Evolutionary conservation across 2,797 vertebrate species (phyloP).

Genomic region (Anolis apletophallus): DNA sequence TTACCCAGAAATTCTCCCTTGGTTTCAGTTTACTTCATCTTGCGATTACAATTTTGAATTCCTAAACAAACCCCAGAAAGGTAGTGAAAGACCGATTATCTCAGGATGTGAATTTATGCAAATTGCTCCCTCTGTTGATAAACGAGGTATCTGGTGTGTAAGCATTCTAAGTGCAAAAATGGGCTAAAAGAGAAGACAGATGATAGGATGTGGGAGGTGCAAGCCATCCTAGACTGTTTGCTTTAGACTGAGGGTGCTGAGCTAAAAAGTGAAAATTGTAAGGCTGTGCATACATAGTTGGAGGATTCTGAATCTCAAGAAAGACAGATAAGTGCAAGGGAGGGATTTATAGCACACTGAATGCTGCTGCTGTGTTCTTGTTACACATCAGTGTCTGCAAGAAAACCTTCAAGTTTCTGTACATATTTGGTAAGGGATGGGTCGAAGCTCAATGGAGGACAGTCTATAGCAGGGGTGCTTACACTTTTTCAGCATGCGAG

Average conservation of each 20-base stretch:
- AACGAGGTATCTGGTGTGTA: neutral
- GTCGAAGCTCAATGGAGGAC: neutral
- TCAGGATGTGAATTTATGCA: neutral
- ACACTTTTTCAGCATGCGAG: no score
- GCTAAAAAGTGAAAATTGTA: neutral
- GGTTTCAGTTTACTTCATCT: slow-evolving; percentile 2
- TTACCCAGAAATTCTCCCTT: neutral
- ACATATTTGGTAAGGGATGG: no score
- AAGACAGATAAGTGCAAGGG: neutral
- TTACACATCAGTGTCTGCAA: neutral
- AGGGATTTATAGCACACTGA: no score
- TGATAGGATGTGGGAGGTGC: no score
- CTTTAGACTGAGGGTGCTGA: neutral
- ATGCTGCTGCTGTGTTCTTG: no score
- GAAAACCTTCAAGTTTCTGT: neutral
- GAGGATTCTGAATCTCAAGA: neutral
- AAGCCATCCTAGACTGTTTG: neutral
- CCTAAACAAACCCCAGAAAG: neutral
- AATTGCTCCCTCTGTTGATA: neutral
- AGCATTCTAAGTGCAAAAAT: neutral
- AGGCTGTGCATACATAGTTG: neutral
- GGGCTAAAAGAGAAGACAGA: neutral
- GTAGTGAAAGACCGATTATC: neutral
- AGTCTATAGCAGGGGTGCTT: no score
- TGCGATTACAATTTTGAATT: neutral